A percentile compares a stretch with the other conserved stretches of the same genome.
Conservation (phyloP, 1,140 invertebrate genomes). For the Solenopsis invicta region DNA sequence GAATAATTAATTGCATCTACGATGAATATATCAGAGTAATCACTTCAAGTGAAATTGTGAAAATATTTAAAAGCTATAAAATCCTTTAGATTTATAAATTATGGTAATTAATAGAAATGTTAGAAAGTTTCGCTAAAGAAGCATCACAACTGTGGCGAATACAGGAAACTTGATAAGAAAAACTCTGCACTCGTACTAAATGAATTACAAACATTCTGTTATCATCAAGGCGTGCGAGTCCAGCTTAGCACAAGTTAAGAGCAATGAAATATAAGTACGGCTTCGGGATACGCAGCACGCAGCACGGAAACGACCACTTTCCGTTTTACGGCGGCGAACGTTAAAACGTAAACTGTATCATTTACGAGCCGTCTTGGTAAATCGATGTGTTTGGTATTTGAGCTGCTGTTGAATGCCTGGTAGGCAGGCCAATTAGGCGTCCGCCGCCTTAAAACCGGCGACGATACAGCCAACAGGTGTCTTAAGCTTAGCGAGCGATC, state of each 20-base stretch:
- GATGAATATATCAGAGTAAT: background rate
- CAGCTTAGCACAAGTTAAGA: conserved; percentile 1
- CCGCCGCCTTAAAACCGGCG: conserved; percentile 30
- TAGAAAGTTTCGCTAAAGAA: background rate
- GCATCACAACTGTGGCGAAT: background rate
- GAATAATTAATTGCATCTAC: background rate
- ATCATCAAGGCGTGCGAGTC: background rate
- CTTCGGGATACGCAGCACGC: conserved; percentile 20
- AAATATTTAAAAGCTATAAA: background rate
- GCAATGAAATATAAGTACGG: conserved; percentile 25
- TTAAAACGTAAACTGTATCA: conserved; percentile 58
- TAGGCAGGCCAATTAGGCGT: conserved; percentile 46
- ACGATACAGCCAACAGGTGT: conserved; percentile 49
- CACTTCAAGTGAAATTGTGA: background rate
- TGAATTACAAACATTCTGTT: conserved; percentile 1
- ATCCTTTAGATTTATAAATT: background rate
- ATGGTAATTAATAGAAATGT: background rate
- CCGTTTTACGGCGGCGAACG: conserved; percentile 38
- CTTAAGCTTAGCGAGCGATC: conserved; percentile 37
- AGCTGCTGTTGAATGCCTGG: conserved; percentile 26
- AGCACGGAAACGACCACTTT: conserved; percentile 20
- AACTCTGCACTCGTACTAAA: background rate
- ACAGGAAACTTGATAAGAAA: background rate
- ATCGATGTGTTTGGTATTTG: conserved; percentile 42
- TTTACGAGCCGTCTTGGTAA: conserved; percentile 48